phyloP scores from a whole-genome alignment of 2,888 invertebrate genomes.

The Leptarthrus brevirostris region DNA sequence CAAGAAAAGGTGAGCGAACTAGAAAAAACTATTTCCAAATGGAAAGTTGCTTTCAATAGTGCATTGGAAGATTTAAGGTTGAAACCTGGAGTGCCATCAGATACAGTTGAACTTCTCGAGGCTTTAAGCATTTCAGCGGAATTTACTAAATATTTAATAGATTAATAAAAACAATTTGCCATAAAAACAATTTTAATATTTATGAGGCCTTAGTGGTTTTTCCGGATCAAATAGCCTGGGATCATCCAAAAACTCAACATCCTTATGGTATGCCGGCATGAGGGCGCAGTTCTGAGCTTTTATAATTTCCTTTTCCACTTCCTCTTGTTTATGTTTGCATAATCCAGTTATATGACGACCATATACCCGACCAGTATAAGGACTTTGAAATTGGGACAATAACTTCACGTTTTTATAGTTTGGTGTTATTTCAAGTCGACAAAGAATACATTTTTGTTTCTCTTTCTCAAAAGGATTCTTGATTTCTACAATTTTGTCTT shows the following conservation, averaged over 20 bases:
- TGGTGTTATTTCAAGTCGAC: slow-evolving; percentile 82
- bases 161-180: background rate
- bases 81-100: background rate
- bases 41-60: background rate
- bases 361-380: slow-evolving; percentile 92
- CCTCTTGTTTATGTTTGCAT: slow-evolving; percentile 82
- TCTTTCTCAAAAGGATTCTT: slow-evolving; percentile 86
- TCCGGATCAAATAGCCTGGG: slow-evolving; percentile 92
- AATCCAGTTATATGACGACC: slow-evolving; percentile 94
- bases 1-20: background rate
- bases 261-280: slow-evolving; percentile 87
- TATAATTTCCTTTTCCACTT: slow-evolving; percentile 78
- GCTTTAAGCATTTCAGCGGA: background rate
- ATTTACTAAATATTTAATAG: background rate
- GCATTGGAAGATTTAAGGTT: background rate
- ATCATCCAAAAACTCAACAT: slow-evolving; percentile 83
- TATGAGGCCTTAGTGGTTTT: slow-evolving; percentile 82
- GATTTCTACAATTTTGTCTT: slow-evolving; percentile 70
- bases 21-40: background rate
- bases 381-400: slow-evolving; percentile 95
- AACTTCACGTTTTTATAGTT: slow-evolving; percentile 93
- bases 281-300: slow-evolving; percentile 83
- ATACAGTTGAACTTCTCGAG: background rate
- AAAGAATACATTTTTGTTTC: slow-evolving; percentile 80
- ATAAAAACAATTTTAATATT: slow-evolving; percentile 73